These are phyloP conservation scores for Erebia aethiops DNA, from an alignment of 2,888 invertebrate species.

Conservation along the genomic window DNA sequence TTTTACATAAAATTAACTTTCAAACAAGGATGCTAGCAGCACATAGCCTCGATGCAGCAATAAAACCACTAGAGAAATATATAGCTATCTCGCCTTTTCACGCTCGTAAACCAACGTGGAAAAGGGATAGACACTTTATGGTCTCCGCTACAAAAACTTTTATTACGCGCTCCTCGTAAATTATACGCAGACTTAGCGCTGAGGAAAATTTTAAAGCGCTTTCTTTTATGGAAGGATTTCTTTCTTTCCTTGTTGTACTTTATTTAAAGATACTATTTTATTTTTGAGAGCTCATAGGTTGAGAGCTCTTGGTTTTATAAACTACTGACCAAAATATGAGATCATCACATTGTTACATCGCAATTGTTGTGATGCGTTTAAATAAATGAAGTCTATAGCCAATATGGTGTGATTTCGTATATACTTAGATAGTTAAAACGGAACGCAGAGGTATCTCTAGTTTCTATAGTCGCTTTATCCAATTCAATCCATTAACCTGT, in stretches of 20 bases:
- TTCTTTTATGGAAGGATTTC: slow-evolving; percentile 44
- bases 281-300: not conserved
- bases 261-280: slow-evolving; percentile 13
- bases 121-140: slow-evolving; percentile 72
- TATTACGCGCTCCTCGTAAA: slow-evolving; percentile 76
- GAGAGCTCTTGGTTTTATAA: not conserved
- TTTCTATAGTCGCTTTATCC: no score
- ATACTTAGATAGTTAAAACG: no score
- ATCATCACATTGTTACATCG: no score
- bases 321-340: no score
- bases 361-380: no score
- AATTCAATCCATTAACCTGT: no score
- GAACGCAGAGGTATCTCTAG: no score
- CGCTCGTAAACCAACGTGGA: slow-evolving; percentile 67
- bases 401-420: no score
- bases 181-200: slow-evolving; percentile 68
- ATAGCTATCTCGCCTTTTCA: slow-evolving; percentile 73
- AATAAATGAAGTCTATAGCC: no score
- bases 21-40: slow-evolving; percentile 37
- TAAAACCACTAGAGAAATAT: slow-evolving; percentile 74
- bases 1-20: slow-evolving; percentile 40
- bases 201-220: slow-evolving; percentile 56
- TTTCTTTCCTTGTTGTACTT: slow-evolving; percentile 21
- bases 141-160: slow-evolving; percentile 76
- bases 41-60: slow-evolving; percentile 55